A percentile compares a stretch with the other conserved stretches of the same genome.
phyloP scores from a whole-genome alignment of 2,888 invertebrate species.

The Athrips mouffetella region DNA sequence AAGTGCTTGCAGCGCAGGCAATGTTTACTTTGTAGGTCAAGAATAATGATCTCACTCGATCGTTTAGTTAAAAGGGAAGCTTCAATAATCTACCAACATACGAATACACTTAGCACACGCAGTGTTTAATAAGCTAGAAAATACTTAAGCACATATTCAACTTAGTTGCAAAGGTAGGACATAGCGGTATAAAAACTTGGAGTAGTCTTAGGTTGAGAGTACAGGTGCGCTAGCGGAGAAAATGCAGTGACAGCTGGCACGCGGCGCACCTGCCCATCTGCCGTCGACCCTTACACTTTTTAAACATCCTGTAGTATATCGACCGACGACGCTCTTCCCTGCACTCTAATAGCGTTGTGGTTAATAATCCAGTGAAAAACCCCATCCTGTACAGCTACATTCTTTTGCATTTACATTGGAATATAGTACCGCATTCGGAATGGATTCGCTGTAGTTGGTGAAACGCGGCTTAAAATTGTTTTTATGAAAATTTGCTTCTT shows the following conservation, averaged over 20 bases:
- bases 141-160: neutral
- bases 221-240: slow-evolving; percentile 31
- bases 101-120: slow-evolving; percentile 3
- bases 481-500: slow-evolving; percentile 10
- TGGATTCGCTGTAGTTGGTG: slow-evolving; percentile 22
- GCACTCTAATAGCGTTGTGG: slow-evolving; percentile 24
- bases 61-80: slow-evolving; percentile 3
- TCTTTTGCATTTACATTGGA: slow-evolving; percentile 38
- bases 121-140: neutral
- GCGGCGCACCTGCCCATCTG: slow-evolving; percentile 57
- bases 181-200: neutral
- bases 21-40: neutral
- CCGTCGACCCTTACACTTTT: slow-evolving; percentile 24
- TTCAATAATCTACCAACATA: neutral
- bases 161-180: neutral
- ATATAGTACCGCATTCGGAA: slow-evolving; percentile 34
- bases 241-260: slow-evolving; percentile 50
- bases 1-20: neutral
- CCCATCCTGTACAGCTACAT: slow-evolving; percentile 33
- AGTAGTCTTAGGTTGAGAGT: slow-evolving; percentile 11
- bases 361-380: slow-evolving; percentile 33
- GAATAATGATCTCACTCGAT: slow-evolving; percentile 4
- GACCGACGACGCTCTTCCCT: neutral
- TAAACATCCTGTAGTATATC: slow-evolving; percentile 25
- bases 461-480: slow-evolving; percentile 9